Percentiles rank a stretch among this genome's conserved stretches.
phyloP scores from a whole-genome alignment of 2,113 vertebrate species.

The Anser cygnoides region DNA sequence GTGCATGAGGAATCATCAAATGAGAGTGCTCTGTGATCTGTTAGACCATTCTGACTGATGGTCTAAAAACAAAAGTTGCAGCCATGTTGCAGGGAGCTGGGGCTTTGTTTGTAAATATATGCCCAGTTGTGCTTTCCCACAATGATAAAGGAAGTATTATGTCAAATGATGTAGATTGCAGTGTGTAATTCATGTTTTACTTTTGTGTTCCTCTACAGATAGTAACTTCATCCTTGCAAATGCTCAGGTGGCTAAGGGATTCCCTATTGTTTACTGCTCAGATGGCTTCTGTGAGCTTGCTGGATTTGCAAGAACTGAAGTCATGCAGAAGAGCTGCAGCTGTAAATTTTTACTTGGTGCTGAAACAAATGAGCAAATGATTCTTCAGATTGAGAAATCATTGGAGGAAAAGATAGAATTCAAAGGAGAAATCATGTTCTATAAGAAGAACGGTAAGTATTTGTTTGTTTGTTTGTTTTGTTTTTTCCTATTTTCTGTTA shows the following conservation, averaged over 20 bases:
- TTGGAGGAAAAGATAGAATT: conserved; percentile 94
- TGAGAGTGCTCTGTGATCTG: neutral
- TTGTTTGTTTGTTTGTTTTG: no score
- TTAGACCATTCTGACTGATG: neutral
- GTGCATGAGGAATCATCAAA: neutral
- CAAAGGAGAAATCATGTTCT: conserved; percentile 98
- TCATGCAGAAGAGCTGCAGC: conserved; percentile 98
- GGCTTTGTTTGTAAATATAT: neutral
- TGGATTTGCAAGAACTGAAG: conserved; percentile 93
- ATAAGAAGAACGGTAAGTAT: conserved; percentile 88
- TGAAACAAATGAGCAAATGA: conserved; percentile 92
- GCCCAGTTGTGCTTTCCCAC: neutral
- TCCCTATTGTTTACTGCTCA: conserved; percentile 98
- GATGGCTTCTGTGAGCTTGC: conserved; percentile 99
- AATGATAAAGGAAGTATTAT: neutral
- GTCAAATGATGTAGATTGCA: neutral
- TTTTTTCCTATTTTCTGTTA: neutral
- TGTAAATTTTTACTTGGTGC: conserved; percentile 95
- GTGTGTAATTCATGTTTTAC: neutral
- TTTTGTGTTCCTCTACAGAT: conserved; percentile 80
- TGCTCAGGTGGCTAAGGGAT: conserved; percentile 95
- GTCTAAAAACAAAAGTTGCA: neutral
- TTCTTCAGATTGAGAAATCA: conserved; percentile 90
- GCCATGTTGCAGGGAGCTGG: neutral
- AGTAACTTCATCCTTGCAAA: conserved; percentile 99